Conservation (phyloP, 2,888 invertebrate genomes). For the Emmelina monodactyla region DNA sequence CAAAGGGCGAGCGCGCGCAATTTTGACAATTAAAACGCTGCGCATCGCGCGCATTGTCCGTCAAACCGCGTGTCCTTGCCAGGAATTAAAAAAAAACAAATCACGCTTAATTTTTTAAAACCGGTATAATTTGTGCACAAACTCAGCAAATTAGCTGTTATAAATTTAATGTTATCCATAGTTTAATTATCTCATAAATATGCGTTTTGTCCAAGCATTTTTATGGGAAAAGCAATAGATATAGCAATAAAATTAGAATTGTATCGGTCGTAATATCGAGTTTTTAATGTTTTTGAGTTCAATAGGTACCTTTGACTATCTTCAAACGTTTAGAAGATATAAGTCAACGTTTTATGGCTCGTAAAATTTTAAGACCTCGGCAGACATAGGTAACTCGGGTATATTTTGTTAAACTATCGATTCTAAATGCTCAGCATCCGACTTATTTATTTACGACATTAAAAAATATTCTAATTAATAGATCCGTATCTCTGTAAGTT, state of each 20-base stretch:
- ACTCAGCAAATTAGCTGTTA: no score
- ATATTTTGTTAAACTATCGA: constrained; percentile 36
- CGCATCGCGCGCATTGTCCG: constrained; percentile 44
- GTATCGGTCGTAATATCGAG: constrained; percentile 59
- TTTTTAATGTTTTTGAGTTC: constrained; percentile 43
- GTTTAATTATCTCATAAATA: no score
- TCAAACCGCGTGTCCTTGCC: constrained; percentile 46
- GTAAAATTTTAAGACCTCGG: constrained; percentile 54
- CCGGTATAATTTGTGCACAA: constrained; percentile 42
- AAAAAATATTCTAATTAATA: constrained; percentile 22
- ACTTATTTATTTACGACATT: constrained; percentile 27
- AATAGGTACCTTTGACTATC: constrained; percentile 35
- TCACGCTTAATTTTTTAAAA: constrained; percentile 28
- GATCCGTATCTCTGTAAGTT: constrained; percentile 15
- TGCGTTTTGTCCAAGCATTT: no score
- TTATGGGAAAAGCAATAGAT: no score
- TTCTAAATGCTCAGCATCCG: constrained; percentile 25
- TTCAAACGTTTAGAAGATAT: no score
- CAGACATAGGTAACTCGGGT: constrained; percentile 27
- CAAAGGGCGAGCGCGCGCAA: constrained; percentile 42
- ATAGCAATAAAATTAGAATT: constrained; percentile 55
- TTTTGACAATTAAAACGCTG: constrained; percentile 63
- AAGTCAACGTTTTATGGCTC: constrained; percentile 58
- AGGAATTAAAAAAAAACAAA: constrained; percentile 43
- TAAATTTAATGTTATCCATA: no score